Conservation (phyloP, 1,140 invertebrate genomes). For the Platorchestia sp. region DNA sequence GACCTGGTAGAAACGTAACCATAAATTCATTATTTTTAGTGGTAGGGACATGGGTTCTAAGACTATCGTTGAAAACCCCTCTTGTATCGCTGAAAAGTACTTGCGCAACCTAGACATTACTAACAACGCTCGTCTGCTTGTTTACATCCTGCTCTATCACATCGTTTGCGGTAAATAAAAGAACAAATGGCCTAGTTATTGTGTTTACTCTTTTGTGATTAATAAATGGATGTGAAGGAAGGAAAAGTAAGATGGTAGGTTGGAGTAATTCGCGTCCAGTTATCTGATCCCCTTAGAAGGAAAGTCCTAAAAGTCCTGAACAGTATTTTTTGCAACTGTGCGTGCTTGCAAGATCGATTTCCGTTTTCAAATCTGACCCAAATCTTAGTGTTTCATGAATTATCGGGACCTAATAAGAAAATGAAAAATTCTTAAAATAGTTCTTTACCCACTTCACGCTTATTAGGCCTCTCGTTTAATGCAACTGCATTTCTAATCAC, state of each 20-base stretch:
- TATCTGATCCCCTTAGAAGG: no score
- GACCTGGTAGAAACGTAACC: neutral
- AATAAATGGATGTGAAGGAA: no score
- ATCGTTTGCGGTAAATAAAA: no score
- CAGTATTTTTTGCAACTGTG: no score
- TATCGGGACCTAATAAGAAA: neutral
- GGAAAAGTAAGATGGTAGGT: no score
- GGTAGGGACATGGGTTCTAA: neutral
- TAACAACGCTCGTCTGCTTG: neutral
- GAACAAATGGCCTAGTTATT: no score
- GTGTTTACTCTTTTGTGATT: no score
- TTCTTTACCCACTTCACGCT: neutral
- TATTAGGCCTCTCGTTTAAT: neutral
- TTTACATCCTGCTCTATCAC: neutral
- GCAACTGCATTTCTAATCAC: neutral
- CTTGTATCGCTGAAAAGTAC: neutral
- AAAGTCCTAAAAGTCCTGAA: no score
- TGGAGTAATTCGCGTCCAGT: no score
- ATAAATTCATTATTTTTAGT: no score
- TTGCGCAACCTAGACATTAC: neutral
- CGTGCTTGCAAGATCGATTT: no score
- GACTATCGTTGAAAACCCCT: neutral
- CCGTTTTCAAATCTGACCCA: neutral
- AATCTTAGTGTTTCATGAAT: neutral
- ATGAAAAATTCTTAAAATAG: neutral